A percentile compares a stretch with the other conserved stretches of the same genome.
Conservation (phyloP, 2,113 vertebrate species). For the Centrocercus urophasianus region DNA sequence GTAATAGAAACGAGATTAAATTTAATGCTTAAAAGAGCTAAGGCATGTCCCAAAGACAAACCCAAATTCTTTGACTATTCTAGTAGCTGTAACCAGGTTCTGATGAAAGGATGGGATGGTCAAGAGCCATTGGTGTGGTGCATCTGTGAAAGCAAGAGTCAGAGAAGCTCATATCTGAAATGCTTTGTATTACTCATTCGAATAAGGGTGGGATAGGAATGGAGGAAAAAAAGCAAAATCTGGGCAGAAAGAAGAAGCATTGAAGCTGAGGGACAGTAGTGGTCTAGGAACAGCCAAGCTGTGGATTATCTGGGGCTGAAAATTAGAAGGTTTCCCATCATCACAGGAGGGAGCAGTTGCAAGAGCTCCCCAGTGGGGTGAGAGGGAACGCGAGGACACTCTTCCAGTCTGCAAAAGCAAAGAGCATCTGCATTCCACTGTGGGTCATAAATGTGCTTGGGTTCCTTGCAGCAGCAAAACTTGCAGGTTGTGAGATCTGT, state of each 20-base stretch:
- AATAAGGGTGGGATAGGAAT: neutral
- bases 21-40: neutral
- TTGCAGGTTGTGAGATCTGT: neutral
- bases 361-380: neutral
- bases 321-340: neutral
- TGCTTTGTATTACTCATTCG: neutral
- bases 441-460: rapidly evolving
- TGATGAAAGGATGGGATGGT: neutral
- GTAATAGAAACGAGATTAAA: neutral
- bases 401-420: neutral
- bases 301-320: neutral
- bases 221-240: neutral
- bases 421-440: neutral
- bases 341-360: neutral
- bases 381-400: neutral
- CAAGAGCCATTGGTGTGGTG: neutral
- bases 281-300: rapidly evolving
- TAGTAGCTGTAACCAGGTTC: neutral
- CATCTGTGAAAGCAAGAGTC: neutral
- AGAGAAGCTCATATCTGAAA: neutral
- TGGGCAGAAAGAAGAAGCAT: neutral
- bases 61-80: neutral
- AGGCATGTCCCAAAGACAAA: neutral
- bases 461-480: neutral
- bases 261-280: neutral